Conservation (phyloP, 2,888 invertebrate genomes). For the Rhopalosiphum nymphaeae region DNA sequence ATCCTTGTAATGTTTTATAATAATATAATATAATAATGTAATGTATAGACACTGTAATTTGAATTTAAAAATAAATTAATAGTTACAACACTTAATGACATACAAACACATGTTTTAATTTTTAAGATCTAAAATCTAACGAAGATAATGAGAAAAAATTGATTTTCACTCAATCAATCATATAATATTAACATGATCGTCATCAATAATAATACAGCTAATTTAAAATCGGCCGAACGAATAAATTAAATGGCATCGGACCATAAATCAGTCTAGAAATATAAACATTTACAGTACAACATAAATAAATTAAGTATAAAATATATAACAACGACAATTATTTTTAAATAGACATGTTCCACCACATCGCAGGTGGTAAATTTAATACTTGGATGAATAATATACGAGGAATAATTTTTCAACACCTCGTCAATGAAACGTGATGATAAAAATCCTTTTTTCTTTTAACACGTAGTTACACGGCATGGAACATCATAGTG, state of each 20-base stretch:
- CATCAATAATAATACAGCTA: constrained; percentile 56
- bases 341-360: constrained; percentile 45
- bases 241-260: constrained; percentile 58
- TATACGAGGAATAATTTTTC: constrained; percentile 53
- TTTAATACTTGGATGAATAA: constrained; percentile 47
- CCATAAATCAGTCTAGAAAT: constrained; percentile 63
- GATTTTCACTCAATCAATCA: constrained; percentile 33
- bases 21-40: constrained; percentile 9
- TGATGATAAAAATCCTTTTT: constrained; percentile 35
- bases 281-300: constrained; percentile 64
- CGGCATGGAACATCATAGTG: constrained; percentile 17
- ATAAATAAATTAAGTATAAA: constrained; percentile 65
- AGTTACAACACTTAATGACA: constrained; percentile 36
- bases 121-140: constrained; percentile 25
- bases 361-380: constrained; percentile 3
- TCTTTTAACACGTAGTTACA: not conserved
- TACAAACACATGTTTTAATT: constrained; percentile 24
- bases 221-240: constrained; percentile 49
- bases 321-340: constrained; percentile 59
- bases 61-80: constrained; percentile 44
- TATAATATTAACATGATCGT: constrained; percentile 35
- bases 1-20: not conserved
- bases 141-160: constrained; percentile 46
- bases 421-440: constrained; percentile 45
- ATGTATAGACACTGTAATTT: constrained; percentile 16